A percentile compares a stretch with the other conserved stretches of the same genome.
Conservation (phyloP, 2,113 vertebrate genomes). For the Sardina pilchardus region DNA sequence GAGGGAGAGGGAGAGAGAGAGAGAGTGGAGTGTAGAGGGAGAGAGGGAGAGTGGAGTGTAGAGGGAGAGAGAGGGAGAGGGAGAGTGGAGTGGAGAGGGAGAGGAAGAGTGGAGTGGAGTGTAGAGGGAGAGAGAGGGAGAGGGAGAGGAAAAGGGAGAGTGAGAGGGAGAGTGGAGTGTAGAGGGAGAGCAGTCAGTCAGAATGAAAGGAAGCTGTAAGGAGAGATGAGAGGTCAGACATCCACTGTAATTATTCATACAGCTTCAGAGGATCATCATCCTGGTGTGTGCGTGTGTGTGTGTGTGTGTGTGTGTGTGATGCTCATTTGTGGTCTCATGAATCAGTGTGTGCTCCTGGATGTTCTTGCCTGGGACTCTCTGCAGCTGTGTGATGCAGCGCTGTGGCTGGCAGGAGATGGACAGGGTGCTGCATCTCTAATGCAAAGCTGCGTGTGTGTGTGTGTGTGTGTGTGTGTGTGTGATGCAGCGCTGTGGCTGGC, state of each 20-base stretch:
- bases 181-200: background rate
- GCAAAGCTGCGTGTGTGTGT: background rate
- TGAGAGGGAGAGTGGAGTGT: too few species aligned
- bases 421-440: background rate
- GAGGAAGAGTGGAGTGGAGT: too few species aligned
- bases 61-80: too few species aligned
- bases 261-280: background rate
- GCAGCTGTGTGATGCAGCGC: background rate
- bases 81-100: too few species aligned
- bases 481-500: background rate
- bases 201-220: background rate
- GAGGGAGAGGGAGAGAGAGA: background rate
- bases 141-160: background rate
- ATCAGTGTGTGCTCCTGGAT: background rate
- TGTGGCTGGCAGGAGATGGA: background rate
- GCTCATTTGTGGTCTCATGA: background rate
- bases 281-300: slow-evolving; percentile 5
- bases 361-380: background rate
- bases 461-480: background rate
- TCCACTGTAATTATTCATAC: background rate
- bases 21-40: background rate
- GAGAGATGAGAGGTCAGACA: background rate
- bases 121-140: background rate
- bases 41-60: background rate
- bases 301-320: background rate